These are phyloP conservation scores for Cirrhinus mrigala DNA, from an alignment of 2,797 vertebrate genomes.

Conservation along the genomic window DNA sequence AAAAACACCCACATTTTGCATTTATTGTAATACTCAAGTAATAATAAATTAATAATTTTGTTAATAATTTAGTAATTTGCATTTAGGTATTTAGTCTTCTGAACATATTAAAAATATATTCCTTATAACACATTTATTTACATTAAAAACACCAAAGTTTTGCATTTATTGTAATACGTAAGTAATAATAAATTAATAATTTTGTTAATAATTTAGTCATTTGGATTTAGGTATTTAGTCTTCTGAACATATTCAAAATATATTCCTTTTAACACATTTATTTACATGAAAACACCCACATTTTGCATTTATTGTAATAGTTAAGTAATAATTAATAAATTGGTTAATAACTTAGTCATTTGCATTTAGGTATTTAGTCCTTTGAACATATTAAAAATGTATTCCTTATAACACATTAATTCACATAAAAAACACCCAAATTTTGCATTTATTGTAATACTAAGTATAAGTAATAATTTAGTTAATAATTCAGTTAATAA, in stretches of 20 bases:
- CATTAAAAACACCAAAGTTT: background rate
- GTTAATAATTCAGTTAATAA: background rate
- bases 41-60: background rate
- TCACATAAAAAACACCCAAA: background rate
- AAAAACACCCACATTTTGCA: background rate
- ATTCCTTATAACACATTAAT: background rate
- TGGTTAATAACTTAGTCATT: background rate
- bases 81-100: background rate
- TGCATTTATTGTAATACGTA: background rate
- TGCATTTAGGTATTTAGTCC: background rate
- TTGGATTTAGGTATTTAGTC: background rate
- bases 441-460: background rate
- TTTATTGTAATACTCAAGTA: background rate
- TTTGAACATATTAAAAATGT: background rate
- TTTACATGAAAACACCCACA: background rate
- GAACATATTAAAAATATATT: background rate
- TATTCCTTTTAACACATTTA: background rate
- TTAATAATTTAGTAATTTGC: background rate
- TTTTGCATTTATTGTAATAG: background rate
- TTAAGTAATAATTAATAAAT: background rate
- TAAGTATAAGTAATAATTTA: background rate
- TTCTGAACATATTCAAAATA: background rate
- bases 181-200: background rate
- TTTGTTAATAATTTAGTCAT: background rate
- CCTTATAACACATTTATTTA: background rate